phyloP scores from a whole-genome alignment of 2,797 vertebrate species.

The Rhinophrynus dorsalis region DNA sequence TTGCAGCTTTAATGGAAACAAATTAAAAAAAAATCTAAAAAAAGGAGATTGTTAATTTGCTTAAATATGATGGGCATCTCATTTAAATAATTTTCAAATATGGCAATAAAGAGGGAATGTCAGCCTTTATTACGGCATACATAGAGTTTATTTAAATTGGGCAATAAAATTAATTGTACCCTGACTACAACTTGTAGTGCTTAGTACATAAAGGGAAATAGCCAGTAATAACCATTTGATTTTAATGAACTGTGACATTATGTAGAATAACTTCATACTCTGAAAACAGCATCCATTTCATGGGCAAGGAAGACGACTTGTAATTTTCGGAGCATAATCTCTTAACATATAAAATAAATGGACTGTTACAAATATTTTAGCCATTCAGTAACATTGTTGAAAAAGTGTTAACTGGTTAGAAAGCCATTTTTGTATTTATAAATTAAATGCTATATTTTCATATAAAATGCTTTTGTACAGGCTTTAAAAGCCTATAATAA shows the following conservation, averaged over 20 bases:
- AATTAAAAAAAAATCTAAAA: too few relatives aligned
- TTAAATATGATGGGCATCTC: too few relatives aligned
- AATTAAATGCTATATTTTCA: constrained; percentile 37
- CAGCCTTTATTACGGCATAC: too few relatives aligned
- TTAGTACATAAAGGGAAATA: background rate
- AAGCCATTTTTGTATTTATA: constrained; percentile 29
- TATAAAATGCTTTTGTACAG: constrained; percentile 31
- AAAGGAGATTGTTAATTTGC: too few relatives aligned
- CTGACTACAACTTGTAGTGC: background rate
- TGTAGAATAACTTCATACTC: background rate
- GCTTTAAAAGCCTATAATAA: constrained; percentile 53
- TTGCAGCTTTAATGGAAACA: too few relatives aligned
- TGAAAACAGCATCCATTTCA: background rate
- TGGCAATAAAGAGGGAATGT: too few relatives aligned
- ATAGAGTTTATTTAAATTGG: too few relatives aligned
- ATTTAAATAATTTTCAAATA: too few relatives aligned
- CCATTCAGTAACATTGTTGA: background rate
- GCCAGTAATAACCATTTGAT: background rate
- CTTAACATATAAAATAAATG: background rate
- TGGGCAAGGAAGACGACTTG: background rate
- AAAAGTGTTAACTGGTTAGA: background rate
- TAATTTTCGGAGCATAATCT: background rate
- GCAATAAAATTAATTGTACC: too few relatives aligned
- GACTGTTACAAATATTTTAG: background rate
- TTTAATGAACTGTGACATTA: background rate